Percentiles rank a stretch among this genome's conserved stretches.
phyloP scores from a whole-genome alignment of 2,113 vertebrate genomes.

The Brienomyrus brachyistius region DNA sequence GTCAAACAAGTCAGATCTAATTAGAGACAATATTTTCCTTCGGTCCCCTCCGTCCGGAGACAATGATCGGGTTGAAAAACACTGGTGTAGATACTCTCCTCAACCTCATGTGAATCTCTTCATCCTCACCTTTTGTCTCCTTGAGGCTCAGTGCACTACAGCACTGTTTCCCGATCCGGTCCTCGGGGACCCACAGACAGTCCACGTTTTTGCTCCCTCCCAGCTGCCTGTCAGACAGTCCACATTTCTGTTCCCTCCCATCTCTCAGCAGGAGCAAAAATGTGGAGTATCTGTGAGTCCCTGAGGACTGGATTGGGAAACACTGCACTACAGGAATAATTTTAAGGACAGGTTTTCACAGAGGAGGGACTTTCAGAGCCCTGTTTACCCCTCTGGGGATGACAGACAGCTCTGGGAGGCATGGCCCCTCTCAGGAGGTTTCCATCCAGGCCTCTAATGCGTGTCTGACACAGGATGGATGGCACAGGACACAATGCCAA shows the following conservation, averaged over 20 bases:
- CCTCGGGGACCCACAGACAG: not conserved
- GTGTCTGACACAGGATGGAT: slow-evolving; percentile 48
- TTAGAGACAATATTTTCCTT: slow-evolving; percentile 64
- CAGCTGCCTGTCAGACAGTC: no score
- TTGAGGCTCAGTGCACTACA: slow-evolving; percentile 55
- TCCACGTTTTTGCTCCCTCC: not conserved
- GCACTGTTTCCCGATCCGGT: slow-evolving; percentile 39
- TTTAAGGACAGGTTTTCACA: slow-evolving; percentile 40
- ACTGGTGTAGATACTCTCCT: not conserved
- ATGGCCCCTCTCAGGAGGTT: not conserved
- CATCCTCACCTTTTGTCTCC: slow-evolving; percentile 25
- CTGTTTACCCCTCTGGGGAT: not conserved
- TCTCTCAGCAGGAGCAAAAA: not conserved
- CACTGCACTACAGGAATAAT: slow-evolving; percentile 39
- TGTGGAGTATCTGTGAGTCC: not conserved
- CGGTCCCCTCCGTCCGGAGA: slow-evolving; percentile 32
- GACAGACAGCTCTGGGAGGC: slow-evolving; percentile 36
- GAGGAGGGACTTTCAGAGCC: slow-evolving; percentile 24
- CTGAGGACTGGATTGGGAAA: not conserved
- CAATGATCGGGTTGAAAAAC: not conserved
- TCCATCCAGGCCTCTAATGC: slow-evolving; percentile 28
- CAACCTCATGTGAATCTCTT: not conserved
- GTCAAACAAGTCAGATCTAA: slow-evolving; percentile 66
- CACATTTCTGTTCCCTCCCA: not conserved
- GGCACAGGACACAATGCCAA: slow-evolving; percentile 50